Evolutionary conservation across 2,797 vertebrate species (phyloP), one percentile per base, ranked within the genome.

Genomic region (Hapalemur alaotrensis): DNA sequence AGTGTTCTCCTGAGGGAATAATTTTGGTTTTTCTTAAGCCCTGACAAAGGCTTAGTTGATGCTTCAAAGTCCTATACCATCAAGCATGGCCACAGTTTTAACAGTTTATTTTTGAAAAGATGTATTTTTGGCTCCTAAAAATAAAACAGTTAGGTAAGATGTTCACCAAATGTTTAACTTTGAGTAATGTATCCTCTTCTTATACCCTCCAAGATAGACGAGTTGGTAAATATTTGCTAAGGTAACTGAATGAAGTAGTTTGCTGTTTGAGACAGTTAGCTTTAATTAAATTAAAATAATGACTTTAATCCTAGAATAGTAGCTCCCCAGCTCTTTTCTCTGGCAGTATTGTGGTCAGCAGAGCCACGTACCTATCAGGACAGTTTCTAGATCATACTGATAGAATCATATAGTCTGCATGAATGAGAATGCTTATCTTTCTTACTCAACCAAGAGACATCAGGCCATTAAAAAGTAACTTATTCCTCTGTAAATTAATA

Each of bases 261-360:
- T 59, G 12, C 20, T 94, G 10, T 89, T 96, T 85, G 48, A 57
- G 22, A 63, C 69, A 81, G 7, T 95, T 85, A 81, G 43, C 30
- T 93, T 80, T 78, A n/a, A 76, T 81, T 94, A 67, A 89, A 11
- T 94, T 76, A 94, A 85, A 88, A 61, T 48, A 92, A 63, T 80
- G 50, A 54, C 38, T 94, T 81, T 75, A 81, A 50, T 89, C 72
- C 75, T 72, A 86, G 46, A 76, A 70, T 38, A 63, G 67, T 63
- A 76, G 14, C 43, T 89, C 67, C 7, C 52, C 18, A 50, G 18
- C 65, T 22, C 35, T 35, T 73, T 90, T 86, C 54, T 86, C 43
- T 65, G 82, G 25, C 54, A 76, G 7, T 63, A 23, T 76, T 72
- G 13, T 90, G 81, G 54, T 54, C 75, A 87, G 25, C 76, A 54